Evolutionary conservation across 2,888 invertebrate genomes (phyloP).

Genomic region (Gastrophysa polygoni): DNA sequence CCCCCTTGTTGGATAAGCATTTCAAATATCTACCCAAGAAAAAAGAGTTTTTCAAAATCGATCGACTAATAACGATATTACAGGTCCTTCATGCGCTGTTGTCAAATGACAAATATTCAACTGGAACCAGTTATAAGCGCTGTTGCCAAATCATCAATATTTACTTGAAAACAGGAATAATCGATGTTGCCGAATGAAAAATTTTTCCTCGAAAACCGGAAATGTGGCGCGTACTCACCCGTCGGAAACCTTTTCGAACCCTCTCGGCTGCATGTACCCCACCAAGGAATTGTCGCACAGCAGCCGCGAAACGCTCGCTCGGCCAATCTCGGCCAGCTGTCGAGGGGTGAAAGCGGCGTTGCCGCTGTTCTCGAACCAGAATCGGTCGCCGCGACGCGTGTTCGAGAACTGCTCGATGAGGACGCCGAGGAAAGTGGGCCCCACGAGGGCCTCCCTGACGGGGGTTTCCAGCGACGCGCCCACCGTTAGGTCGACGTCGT

Average conservation of each 20-base stretch:
- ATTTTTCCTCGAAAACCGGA: neutral
- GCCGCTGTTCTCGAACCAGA: slow-evolving; percentile 76
- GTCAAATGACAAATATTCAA: too few relatives aligned
- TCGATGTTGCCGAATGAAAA: too few relatives aligned
- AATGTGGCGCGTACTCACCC: slow-evolving; percentile 56
- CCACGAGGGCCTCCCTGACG: slow-evolving; percentile 76
- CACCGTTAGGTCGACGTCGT: slow-evolving; percentile 87
- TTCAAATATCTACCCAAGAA: too few relatives aligned
- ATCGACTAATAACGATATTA: too few relatives aligned
- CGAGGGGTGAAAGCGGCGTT: slow-evolving; percentile 68
- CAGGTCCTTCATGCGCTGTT: too few relatives aligned
- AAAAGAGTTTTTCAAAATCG: too few relatives aligned
- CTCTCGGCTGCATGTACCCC: slow-evolving; percentile 67
- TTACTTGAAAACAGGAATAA: too few relatives aligned
- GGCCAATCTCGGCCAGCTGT: slow-evolving; percentile 79
- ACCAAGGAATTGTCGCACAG: slow-evolving; percentile 80
- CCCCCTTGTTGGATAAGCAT: too few relatives aligned
- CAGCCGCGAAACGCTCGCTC: slow-evolving; percentile 75
- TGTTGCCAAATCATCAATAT: too few relatives aligned
- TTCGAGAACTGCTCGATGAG: slow-evolving; percentile 81
- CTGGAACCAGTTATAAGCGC: too few relatives aligned
- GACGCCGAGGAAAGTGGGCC: slow-evolving; percentile 87
- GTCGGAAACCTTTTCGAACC: slow-evolving; percentile 68
- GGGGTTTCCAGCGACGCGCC: slow-evolving; percentile 80
- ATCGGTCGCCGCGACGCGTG: slow-evolving; percentile 83